A percentile compares a stretch with the other conserved stretches of the same genome.
These are phyloP conservation scores for Ceraclea dissimilis DNA, from an alignment of 2,888 invertebrate genomes.

Conservation along the genomic window DNA sequence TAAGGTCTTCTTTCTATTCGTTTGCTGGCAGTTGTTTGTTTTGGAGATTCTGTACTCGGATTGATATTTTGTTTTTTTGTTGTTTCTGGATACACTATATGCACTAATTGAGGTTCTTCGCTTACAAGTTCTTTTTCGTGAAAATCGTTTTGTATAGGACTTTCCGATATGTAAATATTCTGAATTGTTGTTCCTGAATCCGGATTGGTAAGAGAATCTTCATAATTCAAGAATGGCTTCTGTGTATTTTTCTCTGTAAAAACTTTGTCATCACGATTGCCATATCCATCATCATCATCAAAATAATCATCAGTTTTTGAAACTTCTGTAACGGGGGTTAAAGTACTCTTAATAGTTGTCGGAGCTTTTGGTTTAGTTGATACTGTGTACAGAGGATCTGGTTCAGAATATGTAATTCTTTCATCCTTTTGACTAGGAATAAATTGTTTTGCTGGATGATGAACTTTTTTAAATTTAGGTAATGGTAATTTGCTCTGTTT, in stretches of 20 bases:
- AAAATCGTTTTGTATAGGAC: neutral
- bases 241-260: neutral
- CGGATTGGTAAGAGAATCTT: constrained; percentile 1
- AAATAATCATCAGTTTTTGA: constrained; percentile 36
- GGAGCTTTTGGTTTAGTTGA: neutral
- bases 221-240: neutral
- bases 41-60: neutral
- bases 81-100: neutral
- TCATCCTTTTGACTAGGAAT: constrained; percentile 33
- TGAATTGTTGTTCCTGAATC: constrained; percentile 14
- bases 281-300: constrained; percentile 27
- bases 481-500: constrained; percentile 5
- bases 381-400: constrained; percentile 40
- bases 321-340: constrained; percentile 34
- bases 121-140: neutral
- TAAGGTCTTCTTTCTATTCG: constrained; percentile 12
- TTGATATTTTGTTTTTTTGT: neutral
- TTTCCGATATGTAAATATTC: constrained; percentile 14
- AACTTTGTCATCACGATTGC: neutral
- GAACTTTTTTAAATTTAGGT: constrained; percentile 3
- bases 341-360: neutral
- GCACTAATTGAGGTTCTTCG: neutral
- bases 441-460: constrained; percentile 33
- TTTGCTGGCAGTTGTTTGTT: neutral
- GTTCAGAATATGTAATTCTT: constrained; percentile 39